These are phyloP conservation scores for Elaphurus davidianus DNA, from an alignment of 2,113 vertebrate species.

Conservation along the genomic window DNA sequence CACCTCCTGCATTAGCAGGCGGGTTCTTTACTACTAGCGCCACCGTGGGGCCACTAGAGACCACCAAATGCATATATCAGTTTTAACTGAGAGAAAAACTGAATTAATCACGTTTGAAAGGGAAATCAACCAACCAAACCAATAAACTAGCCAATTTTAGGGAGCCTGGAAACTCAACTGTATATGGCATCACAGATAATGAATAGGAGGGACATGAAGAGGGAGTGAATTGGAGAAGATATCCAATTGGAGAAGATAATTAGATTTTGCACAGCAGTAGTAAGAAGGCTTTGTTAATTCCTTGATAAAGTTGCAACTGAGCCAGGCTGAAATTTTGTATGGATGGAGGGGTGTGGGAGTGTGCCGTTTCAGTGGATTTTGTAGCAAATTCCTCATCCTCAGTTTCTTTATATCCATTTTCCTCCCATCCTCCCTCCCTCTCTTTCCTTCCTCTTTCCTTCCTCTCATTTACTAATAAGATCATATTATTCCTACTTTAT, in stretches of 20 bases:
- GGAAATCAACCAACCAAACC: neutral
- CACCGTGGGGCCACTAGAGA: neutral
- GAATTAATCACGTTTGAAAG: neutral
- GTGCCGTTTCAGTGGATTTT: neutral
- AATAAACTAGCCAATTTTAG: neutral
- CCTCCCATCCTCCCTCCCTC: neutral
- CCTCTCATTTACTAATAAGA: neutral
- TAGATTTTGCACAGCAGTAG: neutral
- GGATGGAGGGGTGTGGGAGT: neutral
- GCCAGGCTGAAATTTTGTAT: neutral
- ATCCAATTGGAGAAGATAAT: neutral
- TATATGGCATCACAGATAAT: neutral
- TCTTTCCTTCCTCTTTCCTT: neutral
- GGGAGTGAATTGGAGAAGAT: neutral
- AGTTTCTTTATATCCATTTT: neutral
- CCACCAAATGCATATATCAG: neutral
- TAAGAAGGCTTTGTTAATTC: neutral
- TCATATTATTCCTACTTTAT: neutral
- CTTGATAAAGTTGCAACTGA: neutral
- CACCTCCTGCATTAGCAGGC: neutral
- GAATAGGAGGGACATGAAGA: neutral
- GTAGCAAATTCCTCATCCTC: neutral
- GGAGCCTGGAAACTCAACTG: neutral
- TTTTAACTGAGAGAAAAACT: slow-evolving; percentile 2
- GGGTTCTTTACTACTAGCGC: neutral